These are phyloP conservation scores for Caenorhabditis tropicalis DNA, from an alignment of 1,140 invertebrate species.

Conservation along the genomic window DNA sequence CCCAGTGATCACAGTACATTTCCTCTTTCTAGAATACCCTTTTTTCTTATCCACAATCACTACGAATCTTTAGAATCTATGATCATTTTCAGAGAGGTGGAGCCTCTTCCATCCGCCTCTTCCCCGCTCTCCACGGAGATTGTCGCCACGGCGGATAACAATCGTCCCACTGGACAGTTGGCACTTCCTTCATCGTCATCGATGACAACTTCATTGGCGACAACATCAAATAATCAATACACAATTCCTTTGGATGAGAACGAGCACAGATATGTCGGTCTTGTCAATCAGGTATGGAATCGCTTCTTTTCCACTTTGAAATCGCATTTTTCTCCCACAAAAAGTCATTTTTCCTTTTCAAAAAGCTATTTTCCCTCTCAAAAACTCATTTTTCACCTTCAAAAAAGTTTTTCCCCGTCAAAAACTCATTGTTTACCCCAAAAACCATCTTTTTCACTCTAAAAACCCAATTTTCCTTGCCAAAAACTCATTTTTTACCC, in stretches of 20 bases:
- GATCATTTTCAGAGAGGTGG: no score
- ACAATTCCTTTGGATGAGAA: slow-evolving; percentile 63
- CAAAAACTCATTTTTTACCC: no score
- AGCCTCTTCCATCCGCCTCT: no score
- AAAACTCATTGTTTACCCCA: background rate
- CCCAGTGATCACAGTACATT: background rate
- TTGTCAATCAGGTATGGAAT: slow-evolving; percentile 81
- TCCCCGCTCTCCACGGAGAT: no score
- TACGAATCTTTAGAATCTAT: no score
- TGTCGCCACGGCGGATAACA: background rate
- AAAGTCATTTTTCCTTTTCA: no score
- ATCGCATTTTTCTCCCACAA: background rate
- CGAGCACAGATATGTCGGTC: slow-evolving; percentile 79
- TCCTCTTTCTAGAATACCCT: background rate
- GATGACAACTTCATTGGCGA: background rate
- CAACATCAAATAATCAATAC: background rate
- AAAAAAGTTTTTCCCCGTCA: background rate
- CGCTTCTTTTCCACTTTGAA: background rate
- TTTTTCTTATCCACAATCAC: no score
- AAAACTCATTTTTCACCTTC: no score
- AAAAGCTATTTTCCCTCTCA: no score
- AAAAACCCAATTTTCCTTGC: no score
- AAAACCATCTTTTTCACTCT: no score
- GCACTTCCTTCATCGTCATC: background rate
- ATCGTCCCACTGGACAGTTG: background rate